Percentiles rank a stretch among this genome's conserved stretches.
phyloP scores from a whole-genome alignment of 2,888 invertebrate species.

The Caenorhabditis auriculariae region DNA sequence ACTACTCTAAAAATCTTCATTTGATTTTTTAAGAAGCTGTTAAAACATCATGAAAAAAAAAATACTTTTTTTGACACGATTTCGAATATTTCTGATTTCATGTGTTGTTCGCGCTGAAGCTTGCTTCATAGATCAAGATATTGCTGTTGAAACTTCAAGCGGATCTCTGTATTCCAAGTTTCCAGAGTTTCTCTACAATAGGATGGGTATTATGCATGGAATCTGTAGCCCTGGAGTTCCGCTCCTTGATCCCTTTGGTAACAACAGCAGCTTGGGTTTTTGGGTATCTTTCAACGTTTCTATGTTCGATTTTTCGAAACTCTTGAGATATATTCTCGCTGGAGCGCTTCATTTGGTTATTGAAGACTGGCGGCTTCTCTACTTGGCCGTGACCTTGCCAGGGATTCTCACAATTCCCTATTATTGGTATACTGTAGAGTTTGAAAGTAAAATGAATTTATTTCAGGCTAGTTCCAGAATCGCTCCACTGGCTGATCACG shows the following conservation, averaged over 20 bases:
- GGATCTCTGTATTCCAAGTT: no score
- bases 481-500: slow-evolving; percentile 57
- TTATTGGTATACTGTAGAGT: slow-evolving; percentile 30
- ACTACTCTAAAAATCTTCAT: no score
- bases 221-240: slow-evolving; percentile 41
- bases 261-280: slow-evolving; percentile 30
- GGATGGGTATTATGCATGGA: slow-evolving; percentile 39
- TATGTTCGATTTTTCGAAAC: not conserved
- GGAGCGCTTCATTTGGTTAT: slow-evolving; percentile 49
- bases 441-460: not conserved
- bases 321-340: slow-evolving; percentile 55
- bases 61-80: no score
- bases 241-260: slow-evolving; percentile 36
- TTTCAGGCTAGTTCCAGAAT: slow-evolving; percentile 41
- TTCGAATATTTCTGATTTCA: no score
- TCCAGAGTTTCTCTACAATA: slow-evolving; percentile 31
- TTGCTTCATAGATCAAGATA: no score
- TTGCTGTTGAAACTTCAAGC: no score
- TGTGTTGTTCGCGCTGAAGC: no score
- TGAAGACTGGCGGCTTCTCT: slow-evolving; percentile 51
- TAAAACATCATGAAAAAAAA: no score
- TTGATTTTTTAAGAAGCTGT: no score
- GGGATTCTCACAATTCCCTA: slow-evolving; percentile 48
- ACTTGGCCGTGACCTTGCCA: slow-evolving; percentile 50
- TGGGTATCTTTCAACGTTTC: slow-evolving; percentile 2